Percentiles rank a stretch among this genome's conserved stretches.
Conservation (phyloP, 2,888 invertebrate species). For the Eugnorisma glareosa region DNA sequence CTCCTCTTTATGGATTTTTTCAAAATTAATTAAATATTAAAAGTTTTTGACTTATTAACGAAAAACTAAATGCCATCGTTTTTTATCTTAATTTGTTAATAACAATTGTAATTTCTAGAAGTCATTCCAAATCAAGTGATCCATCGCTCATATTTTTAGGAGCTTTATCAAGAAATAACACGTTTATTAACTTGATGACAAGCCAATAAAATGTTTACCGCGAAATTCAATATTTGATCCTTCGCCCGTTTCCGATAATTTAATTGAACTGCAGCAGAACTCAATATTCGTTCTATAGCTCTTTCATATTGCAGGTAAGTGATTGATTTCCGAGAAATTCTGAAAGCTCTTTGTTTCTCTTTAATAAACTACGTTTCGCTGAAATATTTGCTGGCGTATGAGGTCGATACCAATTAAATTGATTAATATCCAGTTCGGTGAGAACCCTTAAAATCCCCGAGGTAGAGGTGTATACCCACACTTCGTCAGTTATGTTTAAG, state of each 20-base stretch:
- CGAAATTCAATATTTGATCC: background rate
- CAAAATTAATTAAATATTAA: no score
- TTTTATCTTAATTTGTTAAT: no score
- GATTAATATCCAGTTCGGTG: background rate
- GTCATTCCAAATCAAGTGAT: no score
- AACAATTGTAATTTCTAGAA: no score
- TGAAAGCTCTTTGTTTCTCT: background rate
- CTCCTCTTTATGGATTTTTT: no score
- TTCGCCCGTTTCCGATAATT: background rate
- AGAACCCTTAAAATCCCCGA: background rate
- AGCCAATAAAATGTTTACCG: background rate
- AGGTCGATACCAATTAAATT: constrained; percentile 8
- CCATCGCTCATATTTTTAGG: no score
- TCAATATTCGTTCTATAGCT: constrained; percentile 12
- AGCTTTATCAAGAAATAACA: no score
- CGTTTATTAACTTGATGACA: no score
- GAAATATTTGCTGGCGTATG: background rate
- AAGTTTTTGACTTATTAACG: no score
- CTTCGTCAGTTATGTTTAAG: background rate
- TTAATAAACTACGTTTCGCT: background rate
- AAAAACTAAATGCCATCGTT: no score
- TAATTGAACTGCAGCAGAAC: constrained; percentile 7
- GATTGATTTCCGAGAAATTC: constrained; percentile 27
- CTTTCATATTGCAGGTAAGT: constrained; percentile 31
- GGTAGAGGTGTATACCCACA: background rate